Evolutionary conservation across 2,113 vertebrate species (phyloP).

Genomic region (Neolamprologus cancellatus): DNA sequence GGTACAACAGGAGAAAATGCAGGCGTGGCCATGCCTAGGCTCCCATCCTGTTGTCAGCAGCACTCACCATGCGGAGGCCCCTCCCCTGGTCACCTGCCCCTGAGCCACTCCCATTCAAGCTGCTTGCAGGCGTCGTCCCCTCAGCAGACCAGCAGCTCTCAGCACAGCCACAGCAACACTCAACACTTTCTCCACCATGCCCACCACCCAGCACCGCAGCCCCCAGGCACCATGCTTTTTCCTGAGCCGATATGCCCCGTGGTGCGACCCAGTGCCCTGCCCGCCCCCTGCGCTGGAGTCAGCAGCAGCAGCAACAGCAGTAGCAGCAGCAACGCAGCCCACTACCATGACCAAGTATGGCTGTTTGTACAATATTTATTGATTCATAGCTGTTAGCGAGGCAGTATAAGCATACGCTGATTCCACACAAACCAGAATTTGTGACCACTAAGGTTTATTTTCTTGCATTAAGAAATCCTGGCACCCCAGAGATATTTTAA

Average conservation of each 20-base stretch:
- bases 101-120: slow-evolving; percentile 84
- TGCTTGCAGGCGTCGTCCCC: slow-evolving; percentile 84
- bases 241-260: slow-evolving; percentile 84
- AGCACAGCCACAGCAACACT: slow-evolving; percentile 79
- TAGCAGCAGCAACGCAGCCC: slow-evolving; percentile 72
- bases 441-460: neutral
- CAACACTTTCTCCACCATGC: slow-evolving; percentile 88
- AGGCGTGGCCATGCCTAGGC: slow-evolving; percentile 87
- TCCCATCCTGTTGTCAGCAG: slow-evolving; percentile 96
- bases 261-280: slow-evolving; percentile 84
- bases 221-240: slow-evolving; percentile 80
- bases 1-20: slow-evolving; percentile 73
- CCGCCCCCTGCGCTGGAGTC: slow-evolving; percentile 79
- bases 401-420: neutral
- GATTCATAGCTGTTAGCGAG: neutral
- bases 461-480: neutral
- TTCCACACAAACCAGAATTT: neutral
- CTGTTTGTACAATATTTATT: neutral
- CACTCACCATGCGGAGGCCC: slow-evolving; percentile 92
- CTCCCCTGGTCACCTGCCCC: slow-evolving; percentile 80
- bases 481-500: neutral
- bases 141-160: slow-evolving; percentile 74
- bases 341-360: slow-evolving; percentile 68
- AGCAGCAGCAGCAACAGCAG: slow-evolving; percentile 57
- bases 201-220: slow-evolving; percentile 76